Evolutionary conservation across 2,113 vertebrate genomes (phyloP), one percentile per base, ranked within the genome.

Genomic region (Nanorana parkeri): DNA sequence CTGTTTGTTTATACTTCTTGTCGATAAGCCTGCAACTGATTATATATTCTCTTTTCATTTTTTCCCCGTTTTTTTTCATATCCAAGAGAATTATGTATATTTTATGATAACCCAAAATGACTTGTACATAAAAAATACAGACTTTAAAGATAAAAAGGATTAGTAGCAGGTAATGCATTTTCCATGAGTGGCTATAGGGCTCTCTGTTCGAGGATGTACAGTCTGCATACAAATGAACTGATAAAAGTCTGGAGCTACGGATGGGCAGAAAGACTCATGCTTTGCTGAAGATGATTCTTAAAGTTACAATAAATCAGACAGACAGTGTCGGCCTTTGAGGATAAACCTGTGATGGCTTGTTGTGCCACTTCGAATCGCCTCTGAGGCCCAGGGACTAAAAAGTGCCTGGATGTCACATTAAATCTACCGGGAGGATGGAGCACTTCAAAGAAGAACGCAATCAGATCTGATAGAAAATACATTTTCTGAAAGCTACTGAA

Each of bases 381-480:
- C 92, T 89, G 92, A 94, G 93, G 93, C 93, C 93, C 89, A 90
- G 93, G 91, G 93, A 94, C 93, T 92, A 91, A 93, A 93, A 94
- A 92, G 93, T 94, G 93, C 92, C 94, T 94, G 90, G 93, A 94
- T 94, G 93, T 95, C 94, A 94, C 94, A 93, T 95, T 94, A 94
- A 94, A 94, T 94, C 94, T 94, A 93, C 93, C 83, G 86, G 91
- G 94, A 94, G 92, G 92, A 93, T 90, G 91, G 91, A 93, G 92
- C 92, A 93, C 94, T 95, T 95, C 94, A 95, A 94, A 95, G 91
- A 91, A 84, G 89, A 93, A 91, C 65, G 90, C 94, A 95, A 94
- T 95, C 94, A 95, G 93, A 95, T 95, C 94, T 94, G 94, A 95
- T 94, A 92, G 94, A 94, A 95, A 95, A 95, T 94, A 94, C 92